Percentiles rank a stretch among this genome's conserved stretches.
Conservation (phyloP, 2,113 vertebrate genomes). For the Agapornis roseicollis region DNA sequence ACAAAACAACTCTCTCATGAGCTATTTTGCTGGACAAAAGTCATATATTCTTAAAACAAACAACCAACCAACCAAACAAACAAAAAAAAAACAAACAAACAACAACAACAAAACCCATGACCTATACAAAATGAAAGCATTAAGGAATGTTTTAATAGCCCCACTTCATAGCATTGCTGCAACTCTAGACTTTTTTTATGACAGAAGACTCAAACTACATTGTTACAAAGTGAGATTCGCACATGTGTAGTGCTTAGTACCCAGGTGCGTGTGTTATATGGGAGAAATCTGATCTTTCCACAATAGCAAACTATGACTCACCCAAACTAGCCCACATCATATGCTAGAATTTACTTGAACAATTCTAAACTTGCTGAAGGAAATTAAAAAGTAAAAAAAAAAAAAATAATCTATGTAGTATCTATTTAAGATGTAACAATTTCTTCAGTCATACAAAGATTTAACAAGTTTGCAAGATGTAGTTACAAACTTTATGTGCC, state of each 20-base stretch:
- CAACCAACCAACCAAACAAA: no score
- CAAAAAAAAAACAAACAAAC: no score
- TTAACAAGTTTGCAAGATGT: not conserved
- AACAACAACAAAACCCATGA: no score
- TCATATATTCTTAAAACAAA: not conserved
- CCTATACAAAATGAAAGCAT: not conserved
- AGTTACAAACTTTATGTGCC: not conserved
- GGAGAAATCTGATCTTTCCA: not conserved
- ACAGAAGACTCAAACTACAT: not conserved
- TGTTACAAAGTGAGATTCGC: not conserved
- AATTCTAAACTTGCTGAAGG: not conserved
- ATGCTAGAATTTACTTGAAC: not conserved
- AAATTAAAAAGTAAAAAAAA: not conserved
- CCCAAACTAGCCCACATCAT: not conserved
- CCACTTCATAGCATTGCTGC: not conserved
- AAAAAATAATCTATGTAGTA: not conserved
- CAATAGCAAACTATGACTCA: not conserved
- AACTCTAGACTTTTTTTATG: not conserved
- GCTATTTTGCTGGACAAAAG: not conserved
- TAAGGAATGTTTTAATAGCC: not conserved
- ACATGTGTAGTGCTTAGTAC: not conserved
- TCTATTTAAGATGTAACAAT: not conserved
- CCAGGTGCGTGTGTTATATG: not conserved
- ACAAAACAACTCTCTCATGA: not conserved
- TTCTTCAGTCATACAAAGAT: not conserved